A percentile compares a stretch with the other conserved stretches of the same genome.
phyloP scores from a whole-genome alignment of 2,113 vertebrate species.

The Apus apus region DNA sequence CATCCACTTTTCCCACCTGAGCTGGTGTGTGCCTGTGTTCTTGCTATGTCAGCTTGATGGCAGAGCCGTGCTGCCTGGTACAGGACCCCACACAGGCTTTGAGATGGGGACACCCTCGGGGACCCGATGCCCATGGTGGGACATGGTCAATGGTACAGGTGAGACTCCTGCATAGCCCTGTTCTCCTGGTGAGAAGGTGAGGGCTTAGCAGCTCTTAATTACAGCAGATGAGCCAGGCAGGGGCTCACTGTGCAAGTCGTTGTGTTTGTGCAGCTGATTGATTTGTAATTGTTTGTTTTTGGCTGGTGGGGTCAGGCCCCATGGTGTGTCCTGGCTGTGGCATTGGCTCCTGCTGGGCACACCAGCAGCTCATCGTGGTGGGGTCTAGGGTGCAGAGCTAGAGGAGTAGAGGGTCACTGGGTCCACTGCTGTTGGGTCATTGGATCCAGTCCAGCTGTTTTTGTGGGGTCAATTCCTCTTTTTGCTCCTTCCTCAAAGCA shows the following conservation, averaged over 20 bases:
- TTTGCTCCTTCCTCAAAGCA: not conserved
- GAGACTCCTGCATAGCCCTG: not conserved
- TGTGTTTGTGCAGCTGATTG: not conserved
- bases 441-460: not conserved
- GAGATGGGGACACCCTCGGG: not conserved
- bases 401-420: not conserved
- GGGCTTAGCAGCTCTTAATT: not conserved
- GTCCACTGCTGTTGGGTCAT: not conserved
- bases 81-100: not conserved
- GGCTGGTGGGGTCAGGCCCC: accelerated
- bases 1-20: not conserved
- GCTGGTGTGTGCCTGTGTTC: not conserved
- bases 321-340: accelerated
- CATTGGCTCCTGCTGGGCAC: accelerated
- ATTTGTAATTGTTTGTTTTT: not conserved
- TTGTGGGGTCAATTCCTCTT: not conserved
- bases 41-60: not conserved
- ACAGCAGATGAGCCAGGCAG: not conserved
- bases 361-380: accelerated
- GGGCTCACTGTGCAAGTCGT: accelerated
- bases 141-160: not conserved
- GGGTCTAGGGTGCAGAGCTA: not conserved
- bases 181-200: accelerated
- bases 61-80: not conserved
- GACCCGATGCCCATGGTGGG: accelerated